Percentiles rank a stretch among this genome's conserved stretches.
Evolutionary conservation across 2,797 vertebrate genomes (phyloP).

Genomic region (Australoheros facetus): DNA sequence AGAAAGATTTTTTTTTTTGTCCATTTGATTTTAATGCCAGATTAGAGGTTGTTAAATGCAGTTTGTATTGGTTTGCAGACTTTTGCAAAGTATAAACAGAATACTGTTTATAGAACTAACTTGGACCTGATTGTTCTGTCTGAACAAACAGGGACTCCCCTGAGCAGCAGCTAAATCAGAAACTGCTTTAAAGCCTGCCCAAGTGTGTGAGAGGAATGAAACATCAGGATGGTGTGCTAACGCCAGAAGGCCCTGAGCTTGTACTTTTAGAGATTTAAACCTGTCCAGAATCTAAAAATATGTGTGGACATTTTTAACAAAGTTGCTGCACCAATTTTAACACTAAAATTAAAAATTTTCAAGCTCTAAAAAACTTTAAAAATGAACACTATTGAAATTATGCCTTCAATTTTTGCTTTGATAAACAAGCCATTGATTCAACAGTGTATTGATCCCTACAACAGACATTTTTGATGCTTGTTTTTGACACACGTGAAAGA

Average conservation of each 20-base stretch:
- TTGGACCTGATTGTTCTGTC: too few species aligned
- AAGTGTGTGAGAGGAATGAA: background rate
- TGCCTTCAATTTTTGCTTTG: background rate
- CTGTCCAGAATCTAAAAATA: fast-evolving
- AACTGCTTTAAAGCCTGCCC: background rate
- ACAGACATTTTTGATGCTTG: too few species aligned
- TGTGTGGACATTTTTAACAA: too few species aligned
- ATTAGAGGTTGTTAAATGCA: background rate
- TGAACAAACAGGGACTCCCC: background rate
- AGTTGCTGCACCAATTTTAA: background rate
- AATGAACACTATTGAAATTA: background rate
- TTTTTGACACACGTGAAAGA: too few species aligned
- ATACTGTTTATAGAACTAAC: too few species aligned
- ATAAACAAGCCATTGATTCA: background rate
- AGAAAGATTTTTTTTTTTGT: background rate
- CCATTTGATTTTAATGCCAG: background rate
- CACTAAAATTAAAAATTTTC: too few species aligned
- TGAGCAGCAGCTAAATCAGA: background rate
- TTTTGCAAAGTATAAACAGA: too few species aligned
- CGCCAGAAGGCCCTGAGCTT: too few species aligned
- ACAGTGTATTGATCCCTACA: background rate
- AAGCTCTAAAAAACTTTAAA: background rate
- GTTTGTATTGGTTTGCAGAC: too few species aligned
- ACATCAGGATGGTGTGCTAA: too few species aligned
- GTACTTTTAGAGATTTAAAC: background rate